Base-by-base conservation (phyloP, 2,888 invertebrate species). In the Platypus cylindrus region DNA sequence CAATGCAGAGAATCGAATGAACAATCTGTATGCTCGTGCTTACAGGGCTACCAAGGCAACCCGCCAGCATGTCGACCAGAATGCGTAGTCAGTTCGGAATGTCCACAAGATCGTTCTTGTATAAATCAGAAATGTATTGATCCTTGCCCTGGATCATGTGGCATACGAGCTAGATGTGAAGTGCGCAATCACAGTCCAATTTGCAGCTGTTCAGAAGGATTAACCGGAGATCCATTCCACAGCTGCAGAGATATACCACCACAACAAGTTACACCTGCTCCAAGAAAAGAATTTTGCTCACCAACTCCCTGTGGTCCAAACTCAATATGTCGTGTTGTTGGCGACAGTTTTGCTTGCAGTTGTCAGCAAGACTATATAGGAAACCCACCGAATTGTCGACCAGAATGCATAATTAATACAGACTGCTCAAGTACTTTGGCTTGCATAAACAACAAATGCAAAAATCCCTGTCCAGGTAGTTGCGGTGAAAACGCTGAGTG, bases 261-360 rank as follows among this genome's bases (percentile, higher is more conserved):
- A 40, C 48, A 57, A 52, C 44, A 60, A 50, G 54, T 60, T 52
- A 50, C 52, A 39, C 33, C 34, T 14, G 48, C 59, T 17, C 48
- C 48, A 31, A 54, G 60, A 47, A 46, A 63, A 50, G 62, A 75
- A 55, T 80, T 80, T 5, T 87, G 87, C 52, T 65, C 67, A 40
- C 81, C 82, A 37, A 76, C 79, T 23, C 85, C 86, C 1, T 87
- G 87, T 62, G 86, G 87, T 38, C 79, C 83, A 2, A 84, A 85
- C 56, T 70, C 85, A 3, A 63, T 75, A 43, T 87, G 87, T 53
- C 64, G 74, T 46, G 68, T 70, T 41, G 62, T 69, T 34, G 75
- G 78, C 35, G 73, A 69, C 28, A 68, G 68, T 49, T 74, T 84
- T 27, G 73, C 78, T 12, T 89, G 87, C 52, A 73, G 76, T 44